Evolutionary conservation across 2,888 invertebrate species (phyloP), one percentile per base, ranked within the genome.

Genomic region (Zygaena filipendulae): DNA sequence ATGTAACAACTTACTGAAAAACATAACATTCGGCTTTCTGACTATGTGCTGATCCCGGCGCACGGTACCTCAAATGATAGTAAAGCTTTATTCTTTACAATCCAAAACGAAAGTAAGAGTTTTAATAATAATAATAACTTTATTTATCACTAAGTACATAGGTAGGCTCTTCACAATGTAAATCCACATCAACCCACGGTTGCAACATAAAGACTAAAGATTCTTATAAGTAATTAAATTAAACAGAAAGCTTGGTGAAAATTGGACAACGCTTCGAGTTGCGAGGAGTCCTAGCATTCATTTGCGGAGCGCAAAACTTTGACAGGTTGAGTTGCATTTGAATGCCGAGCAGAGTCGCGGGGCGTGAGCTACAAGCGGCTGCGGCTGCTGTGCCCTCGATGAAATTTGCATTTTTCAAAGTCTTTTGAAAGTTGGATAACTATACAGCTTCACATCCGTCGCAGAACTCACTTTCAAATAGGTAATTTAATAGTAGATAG

Each of bases 251-350:
- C n/a, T n/a, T n/a, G n/a, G n/a, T n/a, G 12, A 23, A 7, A n/a
- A 11, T n/a, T 12, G 7, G 12, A 23, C 11, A 3, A 23, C 12
- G 49, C 39, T 20, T 40, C 36, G 42, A 37, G 37, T 40, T 38
- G 45, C n/a, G n/a, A n/a, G n/a, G n/a, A n/a, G 46, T 49, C 37
- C 43, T 49, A 43, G 50, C 59, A 61, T 61, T 68, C 56, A 63
- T 64, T 69, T 59, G 56, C 51, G 56, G 60, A 55, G 45, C 53
- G 52, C 51, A 48, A 60, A 68, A 64, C 53, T 69, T 68, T 64
- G 59, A 59, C 63, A 69, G 66, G 63, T 63, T 54, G 48, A 59
- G 58, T 56, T 67, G 64, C 62, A 67, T 71, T 70, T 67, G 60
- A 69, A 69, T 66, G 56, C 45, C 54, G 44, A 47, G 44, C 49